These are phyloP conservation scores for Idaea dimidiata DNA, from an alignment of 2,888 invertebrate genomes.

Conservation along the genomic window DNA sequence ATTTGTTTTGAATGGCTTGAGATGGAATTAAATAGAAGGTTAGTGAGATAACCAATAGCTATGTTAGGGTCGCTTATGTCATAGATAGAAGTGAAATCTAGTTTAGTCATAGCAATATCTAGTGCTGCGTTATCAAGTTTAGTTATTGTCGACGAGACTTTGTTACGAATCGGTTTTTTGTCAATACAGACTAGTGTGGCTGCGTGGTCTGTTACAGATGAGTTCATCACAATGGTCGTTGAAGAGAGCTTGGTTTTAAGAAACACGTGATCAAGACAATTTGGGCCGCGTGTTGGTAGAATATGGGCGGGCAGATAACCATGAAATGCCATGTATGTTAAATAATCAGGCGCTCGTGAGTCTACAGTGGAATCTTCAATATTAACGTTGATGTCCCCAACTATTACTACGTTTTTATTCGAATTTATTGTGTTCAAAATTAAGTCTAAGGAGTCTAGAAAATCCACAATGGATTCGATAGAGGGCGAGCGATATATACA, in stretches of 20 bases:
- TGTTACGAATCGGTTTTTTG: neutral
- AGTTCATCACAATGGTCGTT: slow-evolving; percentile 5
- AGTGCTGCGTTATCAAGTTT: too few relatives aligned
- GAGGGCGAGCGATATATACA: slow-evolving; percentile 10
- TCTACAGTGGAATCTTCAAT: too few relatives aligned
- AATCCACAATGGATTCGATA: slow-evolving; percentile 2
- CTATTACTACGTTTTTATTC: neutral
- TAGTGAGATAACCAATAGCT: too few relatives aligned
- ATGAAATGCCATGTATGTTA: slow-evolving; percentile 3
- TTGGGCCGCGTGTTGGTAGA: slow-evolving; percentile 7
- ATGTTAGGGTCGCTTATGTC: too few relatives aligned
- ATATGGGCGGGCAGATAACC: slow-evolving; percentile 9
- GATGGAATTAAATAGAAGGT: too few relatives aligned
- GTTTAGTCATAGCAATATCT: too few relatives aligned
- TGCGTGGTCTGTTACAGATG: slow-evolving; percentile 7
- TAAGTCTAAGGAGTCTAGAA: neutral
- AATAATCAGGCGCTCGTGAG: neutral
- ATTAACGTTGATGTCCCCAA: slow-evolving; percentile 7
- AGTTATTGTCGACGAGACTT: too few relatives aligned
- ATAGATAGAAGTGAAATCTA: too few relatives aligned
- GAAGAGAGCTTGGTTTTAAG: slow-evolving; percentile 3
- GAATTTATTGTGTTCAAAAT: neutral
- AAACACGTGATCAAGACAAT: slow-evolving; percentile 11
- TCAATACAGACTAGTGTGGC: slow-evolving; percentile 3
- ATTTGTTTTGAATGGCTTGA: too few relatives aligned